A percentile compares a stretch with the other conserved stretches of the same genome.
Conservation (phyloP, 2,113 vertebrate genomes). For the Colinus virginianus region DNA sequence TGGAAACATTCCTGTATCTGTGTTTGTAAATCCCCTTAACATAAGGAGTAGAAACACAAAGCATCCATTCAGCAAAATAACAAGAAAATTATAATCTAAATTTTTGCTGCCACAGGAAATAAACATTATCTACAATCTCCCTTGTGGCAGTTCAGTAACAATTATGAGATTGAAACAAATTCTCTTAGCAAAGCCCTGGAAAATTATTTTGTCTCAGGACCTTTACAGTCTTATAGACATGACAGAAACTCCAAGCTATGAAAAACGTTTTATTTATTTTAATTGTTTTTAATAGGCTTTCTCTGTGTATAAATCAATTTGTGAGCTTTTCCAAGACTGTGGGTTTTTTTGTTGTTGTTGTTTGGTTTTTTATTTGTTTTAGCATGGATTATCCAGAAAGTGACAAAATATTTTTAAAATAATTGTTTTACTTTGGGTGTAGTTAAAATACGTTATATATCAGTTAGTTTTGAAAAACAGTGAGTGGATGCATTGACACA, state of each 20-base stretch:
- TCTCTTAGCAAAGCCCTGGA: neutral
- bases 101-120: neutral
- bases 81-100: neutral
- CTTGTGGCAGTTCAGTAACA: neutral
- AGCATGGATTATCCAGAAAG: neutral
- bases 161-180: neutral
- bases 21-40: neutral
- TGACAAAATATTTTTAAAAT: neutral
- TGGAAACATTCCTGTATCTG: neutral
- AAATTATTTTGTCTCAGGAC: neutral
- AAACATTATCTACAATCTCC: neutral
- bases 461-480: neutral
- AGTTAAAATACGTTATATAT: rapidly evolving
- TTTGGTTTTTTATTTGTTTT: neutral
- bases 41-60: neutral
- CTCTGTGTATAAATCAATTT: neutral
- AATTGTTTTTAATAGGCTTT: neutral
- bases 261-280: neutral
- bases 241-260: neutral
- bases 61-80: neutral
- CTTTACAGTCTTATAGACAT: neutral
- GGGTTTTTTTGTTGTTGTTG: neutral
- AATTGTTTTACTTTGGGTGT: neutral
- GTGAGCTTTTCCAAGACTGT: neutral
- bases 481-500: neutral